Evolutionary conservation across 2,113 vertebrate genomes (phyloP), one percentile per base, ranked within the genome.

Genomic region (Pan paniscus): DNA sequence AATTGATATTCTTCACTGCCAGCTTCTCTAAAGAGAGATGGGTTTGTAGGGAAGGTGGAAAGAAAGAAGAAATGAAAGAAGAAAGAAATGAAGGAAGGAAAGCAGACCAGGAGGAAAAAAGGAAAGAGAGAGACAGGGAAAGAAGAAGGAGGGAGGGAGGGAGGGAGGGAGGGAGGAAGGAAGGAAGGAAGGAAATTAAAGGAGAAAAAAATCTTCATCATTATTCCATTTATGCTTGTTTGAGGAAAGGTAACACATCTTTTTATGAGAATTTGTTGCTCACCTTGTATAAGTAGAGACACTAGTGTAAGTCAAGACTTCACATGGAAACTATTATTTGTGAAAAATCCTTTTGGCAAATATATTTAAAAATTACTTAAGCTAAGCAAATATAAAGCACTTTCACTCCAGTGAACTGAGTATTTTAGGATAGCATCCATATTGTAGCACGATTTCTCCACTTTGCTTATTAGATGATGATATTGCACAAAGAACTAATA

Each of bases 21-120:
- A 78, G 13, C 8, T 16, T 55, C n/a, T 88, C 10, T 8, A 48
- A 40, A 50, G n/a, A 82, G n/a, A 72, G 70, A 72, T 10, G 8
- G n/a, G 18, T 9, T 4, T 23, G 27, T 0, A 14, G 2, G 8
- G 5, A 10, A 1, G 3, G 3, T 50, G n/a, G 3, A 22, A 68
- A 35, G 16, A 14, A 52, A 32, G 32, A 43, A 12, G 18, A 16
- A 17, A 46, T 6, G 8, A 13, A 10, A 23, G 4, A n/a, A 1
- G 18, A 18, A n/a, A 38, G 17, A 9, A 70, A 20, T 8, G 17
- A 73, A 40, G 5, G 22, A 25, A 43, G 22, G 72, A 43, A 73
- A 23, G 38, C 27, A 59, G 61, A 67, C 27, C 57, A 35, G 27
- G n/a, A 55, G 23, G 18, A 16, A 43, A 64, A 35, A 68, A n/a